Evolutionary conservation across 2,113 vertebrate species (phyloP), one percentile per base, ranked within the genome.

Genomic region (Todiramphus saurophagus): DNA sequence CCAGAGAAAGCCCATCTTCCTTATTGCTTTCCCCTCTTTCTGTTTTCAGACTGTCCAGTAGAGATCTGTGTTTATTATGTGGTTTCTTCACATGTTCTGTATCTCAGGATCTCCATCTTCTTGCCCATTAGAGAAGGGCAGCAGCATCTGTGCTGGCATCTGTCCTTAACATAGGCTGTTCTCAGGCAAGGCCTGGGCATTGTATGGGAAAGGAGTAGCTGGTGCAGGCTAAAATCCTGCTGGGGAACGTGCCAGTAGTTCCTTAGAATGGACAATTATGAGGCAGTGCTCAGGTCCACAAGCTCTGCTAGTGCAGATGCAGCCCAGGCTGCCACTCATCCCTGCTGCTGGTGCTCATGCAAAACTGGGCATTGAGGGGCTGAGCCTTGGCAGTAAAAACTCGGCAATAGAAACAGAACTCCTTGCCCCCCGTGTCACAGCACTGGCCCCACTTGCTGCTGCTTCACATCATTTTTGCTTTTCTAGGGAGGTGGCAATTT

Each of bases 401-500:
- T 25, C 13, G 23, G 50, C 35, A 41, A 43, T 10, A 24, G 77
- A 28, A 73, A 31, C 27, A 53, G 51, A 28, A 53, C 14, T 66
- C 62, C 24, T 80, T 83, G 30, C 66, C 28, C 0, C 0, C 51
- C 78, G 60, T 60, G 56, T 30, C 76, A 58, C 60, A 85, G 48
- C 39, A 1, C 58, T 59, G 64, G 77, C 56, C 67, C 24, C 28
- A 31, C 63, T 94, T 2, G 1, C 83, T 70, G 53, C 74, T 80
- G 25, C 66, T 85, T 83, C 39, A 23, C 12, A 0, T 53, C 27
- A 58, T 39, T 86, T 93, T 92, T 68, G 24, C 41, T 73, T 88
- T 92, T 55, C 69, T 82, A 80, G 63, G 87, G 23, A 44, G 13
- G 67, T 93, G 87, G 75, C 86, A 96, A 77, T 66, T 93, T 93